Evolutionary conservation across 2,888 invertebrate genomes (phyloP).

Genomic region (Drosophila affinis): DNA sequence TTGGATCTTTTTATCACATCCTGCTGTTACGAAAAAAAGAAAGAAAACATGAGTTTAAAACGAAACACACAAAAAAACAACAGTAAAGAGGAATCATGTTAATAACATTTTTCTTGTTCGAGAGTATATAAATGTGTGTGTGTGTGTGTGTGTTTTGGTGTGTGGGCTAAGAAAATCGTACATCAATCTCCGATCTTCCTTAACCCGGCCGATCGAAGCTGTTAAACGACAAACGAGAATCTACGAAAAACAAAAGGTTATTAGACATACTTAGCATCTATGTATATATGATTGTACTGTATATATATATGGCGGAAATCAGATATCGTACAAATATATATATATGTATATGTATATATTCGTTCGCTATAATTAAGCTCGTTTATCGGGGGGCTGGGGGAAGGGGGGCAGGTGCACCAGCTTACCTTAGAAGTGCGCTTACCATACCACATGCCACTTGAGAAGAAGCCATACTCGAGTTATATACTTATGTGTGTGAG

Average conservation of each 20-base stretch:
- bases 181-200: constrained; percentile 14
- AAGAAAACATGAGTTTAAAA: constrained; percentile 28
- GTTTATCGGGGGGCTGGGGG: constrained; percentile 30
- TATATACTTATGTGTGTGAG: constrained; percentile 36
- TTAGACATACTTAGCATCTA: constrained; percentile 40
- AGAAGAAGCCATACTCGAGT: constrained; percentile 67
- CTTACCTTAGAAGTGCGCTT: constrained; percentile 73
- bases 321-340: constrained; percentile 25
- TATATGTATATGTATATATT: constrained; percentile 46
- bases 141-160: constrained; percentile 10
- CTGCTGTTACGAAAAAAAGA: constrained; percentile 41
- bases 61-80: constrained; percentile 19
- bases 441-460: constrained; percentile 72
- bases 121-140: constrained; percentile 15
- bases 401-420: constrained; percentile 74
- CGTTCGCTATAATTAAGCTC: constrained; percentile 36
- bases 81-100: constrained; percentile 46
- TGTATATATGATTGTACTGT: constrained; percentile 19
- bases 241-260: constrained; percentile 16
- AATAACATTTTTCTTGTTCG: constrained; percentile 56
- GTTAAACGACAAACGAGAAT: constrained; percentile 25
- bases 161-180: no score
- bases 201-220: constrained; percentile 19
- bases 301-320: constrained; percentile 6
- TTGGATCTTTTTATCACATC: constrained; percentile 36